phyloP scores from a whole-genome alignment of 2,888 invertebrate genomes.

The Galerucella pusilla region DNA sequence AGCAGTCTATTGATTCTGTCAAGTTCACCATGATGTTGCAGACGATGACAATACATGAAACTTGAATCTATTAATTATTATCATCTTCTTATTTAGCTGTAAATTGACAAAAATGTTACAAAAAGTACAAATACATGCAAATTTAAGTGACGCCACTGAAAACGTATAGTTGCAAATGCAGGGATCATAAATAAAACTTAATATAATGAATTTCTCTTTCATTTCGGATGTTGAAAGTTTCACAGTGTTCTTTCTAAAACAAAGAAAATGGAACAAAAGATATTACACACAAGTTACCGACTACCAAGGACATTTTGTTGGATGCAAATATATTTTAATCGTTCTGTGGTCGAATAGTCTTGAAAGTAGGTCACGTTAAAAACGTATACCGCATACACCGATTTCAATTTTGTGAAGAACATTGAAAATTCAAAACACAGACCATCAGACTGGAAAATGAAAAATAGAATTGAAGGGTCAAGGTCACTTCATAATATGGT shows the following conservation, averaged over 20 bases:
- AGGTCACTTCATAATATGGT: no score
- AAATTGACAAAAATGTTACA: no score
- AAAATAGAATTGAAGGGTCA: no score
- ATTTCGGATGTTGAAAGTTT: conserved; percentile 36
- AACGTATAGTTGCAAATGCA: conserved; percentile 33
- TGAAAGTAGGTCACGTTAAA: conserved; percentile 1
- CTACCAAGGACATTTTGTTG: neutral
- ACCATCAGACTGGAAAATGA: neutral
- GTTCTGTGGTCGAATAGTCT: neutral
- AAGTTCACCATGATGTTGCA: no score
- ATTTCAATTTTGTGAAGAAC: neutral
- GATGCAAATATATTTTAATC: conserved; percentile 13
- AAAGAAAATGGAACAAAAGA: conserved; percentile 35
- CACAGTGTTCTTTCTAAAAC: conserved; percentile 31
- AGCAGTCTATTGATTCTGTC: no score
- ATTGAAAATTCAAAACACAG: neutral
- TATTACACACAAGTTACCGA: conserved; percentile 22
- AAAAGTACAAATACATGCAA: neutral
- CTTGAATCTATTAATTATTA: no score
- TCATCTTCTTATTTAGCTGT: no score
- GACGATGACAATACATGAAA: no score
- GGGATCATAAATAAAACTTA: conserved; percentile 38
- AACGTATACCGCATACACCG: neutral
- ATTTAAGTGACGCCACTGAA: neutral
- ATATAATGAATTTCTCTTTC: conserved; percentile 42